Evolutionary conservation across 1,140 invertebrate genomes (phyloP), one percentile per base, ranked within the genome.

Genomic region (Drosophila novamexicana): DNA sequence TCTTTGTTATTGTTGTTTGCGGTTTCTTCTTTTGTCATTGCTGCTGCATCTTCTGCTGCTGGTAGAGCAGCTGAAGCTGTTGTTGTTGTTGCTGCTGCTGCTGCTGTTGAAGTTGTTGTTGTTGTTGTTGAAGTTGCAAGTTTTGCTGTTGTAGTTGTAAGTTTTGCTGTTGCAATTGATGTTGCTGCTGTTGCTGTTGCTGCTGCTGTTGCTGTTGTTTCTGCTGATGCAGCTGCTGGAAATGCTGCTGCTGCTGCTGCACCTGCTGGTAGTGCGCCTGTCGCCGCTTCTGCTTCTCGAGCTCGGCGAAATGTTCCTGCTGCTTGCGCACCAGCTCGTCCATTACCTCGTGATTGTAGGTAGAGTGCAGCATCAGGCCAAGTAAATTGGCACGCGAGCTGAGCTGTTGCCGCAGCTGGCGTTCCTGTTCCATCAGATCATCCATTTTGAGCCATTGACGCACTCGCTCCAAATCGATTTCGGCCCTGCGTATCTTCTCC

Each of bases 391-490:
- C 97, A 53, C 98, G 93, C 47, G 96, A 97, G 0, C 97, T 95
- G 95, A 99, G 97, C 64, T 96, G 95, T 5, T 96, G 94, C 1
- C 97, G 93, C n/a, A 98, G 96, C 83, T 96, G 96, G 52, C 97
- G 93, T 93, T 99, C 98, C 90, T 98, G 97, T 86, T 99, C 98
- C 53, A 98, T 94, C n/a, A 99, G 93, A 80, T 99, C 98, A 88
- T 99, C 98, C 76, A 99, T 94, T 91, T 97, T 97, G 39, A 99
- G 93, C 97, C 97, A 98, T 93, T 98, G 95, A 0, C 96, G 91
- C 0, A 96, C 96, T 14, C 96, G 92, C 86, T 96, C 96, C 94
- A 96, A 94, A 79, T 96, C 96, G 32, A 96, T 95, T 93, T 99
- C 97, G 2, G 98, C 98, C 58, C 98, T 91, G 2, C 98, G 93